Conservation (phyloP, 30 jellyfish, hydroid and myxozoan species). For the Hydractinia echinata region DNA sequence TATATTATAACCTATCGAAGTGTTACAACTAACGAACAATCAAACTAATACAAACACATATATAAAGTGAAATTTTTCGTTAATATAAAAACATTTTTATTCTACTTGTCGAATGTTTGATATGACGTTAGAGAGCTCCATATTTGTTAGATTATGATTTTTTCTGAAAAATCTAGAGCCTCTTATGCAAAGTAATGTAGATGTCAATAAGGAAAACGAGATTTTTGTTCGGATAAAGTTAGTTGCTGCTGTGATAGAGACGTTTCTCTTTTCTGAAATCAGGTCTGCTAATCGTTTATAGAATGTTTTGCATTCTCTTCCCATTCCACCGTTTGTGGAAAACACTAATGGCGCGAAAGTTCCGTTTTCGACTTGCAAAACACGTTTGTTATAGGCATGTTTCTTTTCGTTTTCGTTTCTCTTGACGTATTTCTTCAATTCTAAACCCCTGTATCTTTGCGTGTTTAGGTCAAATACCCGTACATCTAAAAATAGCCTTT, state of each 20-base stretch:
- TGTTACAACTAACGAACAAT: too few relatives aligned
- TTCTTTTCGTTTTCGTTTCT: slow-evolving; percentile 22
- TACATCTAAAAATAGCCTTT: slow-evolving; percentile 18
- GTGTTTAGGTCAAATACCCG: slow-evolving; percentile 33
- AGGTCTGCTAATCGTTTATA: slow-evolving; percentile 20
- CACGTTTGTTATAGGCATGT: slow-evolving; percentile 22
- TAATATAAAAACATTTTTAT: too few relatives aligned
- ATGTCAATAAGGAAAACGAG: slow-evolving; percentile 23
- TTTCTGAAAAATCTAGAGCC: neutral
- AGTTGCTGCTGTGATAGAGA: slow-evolving; percentile 19
- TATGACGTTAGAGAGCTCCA: too few relatives aligned
- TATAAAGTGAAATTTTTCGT: too few relatives aligned
- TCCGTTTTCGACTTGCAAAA: slow-evolving; percentile 37
- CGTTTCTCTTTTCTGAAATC: slow-evolving; percentile 28
- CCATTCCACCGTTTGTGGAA: slow-evolving; percentile 1
- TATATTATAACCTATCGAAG: too few relatives aligned
- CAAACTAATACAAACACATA: too few relatives aligned
- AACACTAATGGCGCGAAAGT: slow-evolving; percentile 39
- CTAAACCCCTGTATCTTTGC: slow-evolving; percentile 33
- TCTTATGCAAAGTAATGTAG: neutral
- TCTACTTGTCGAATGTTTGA: too few relatives aligned
- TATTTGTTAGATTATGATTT: too few relatives aligned
- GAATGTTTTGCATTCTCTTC: slow-evolving; percentile 28
- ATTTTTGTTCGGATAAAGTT: slow-evolving; percentile 19
- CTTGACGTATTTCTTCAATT: slow-evolving; percentile 18